phyloP scores from a whole-genome alignment of 2,113 vertebrate genomes.

The Caretta caretta region DNA sequence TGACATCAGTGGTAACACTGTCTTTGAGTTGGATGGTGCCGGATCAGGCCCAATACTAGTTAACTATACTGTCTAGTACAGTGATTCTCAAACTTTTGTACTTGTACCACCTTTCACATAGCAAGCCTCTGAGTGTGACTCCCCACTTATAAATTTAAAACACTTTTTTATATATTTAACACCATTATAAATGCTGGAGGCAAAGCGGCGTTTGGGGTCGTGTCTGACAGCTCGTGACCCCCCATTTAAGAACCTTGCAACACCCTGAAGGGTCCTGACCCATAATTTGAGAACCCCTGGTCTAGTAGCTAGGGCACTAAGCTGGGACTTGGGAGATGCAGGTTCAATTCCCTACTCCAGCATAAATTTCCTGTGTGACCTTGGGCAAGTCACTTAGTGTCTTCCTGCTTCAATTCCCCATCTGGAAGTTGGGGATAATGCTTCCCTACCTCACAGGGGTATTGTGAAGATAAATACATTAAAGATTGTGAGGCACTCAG shows the following conservation, averaged over 20 bases:
- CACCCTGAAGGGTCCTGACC: too few species aligned
- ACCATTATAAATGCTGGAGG: too few species aligned
- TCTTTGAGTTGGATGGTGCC: background rate
- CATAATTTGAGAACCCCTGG: too few species aligned
- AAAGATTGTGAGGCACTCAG: background rate
- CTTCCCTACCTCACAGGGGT: background rate
- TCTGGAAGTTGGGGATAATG: background rate
- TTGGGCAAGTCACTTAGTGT: background rate
- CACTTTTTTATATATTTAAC: too few species aligned
- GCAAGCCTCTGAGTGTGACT: too few species aligned
- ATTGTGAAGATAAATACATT: background rate
- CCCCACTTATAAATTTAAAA: too few species aligned
- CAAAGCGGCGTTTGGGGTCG: too few species aligned
- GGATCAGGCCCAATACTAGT: accelerated
- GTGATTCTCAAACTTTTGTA: too few species aligned
- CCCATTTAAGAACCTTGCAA: too few species aligned
- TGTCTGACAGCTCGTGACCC: background rate
- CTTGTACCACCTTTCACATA: too few species aligned
- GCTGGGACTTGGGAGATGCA: background rate
- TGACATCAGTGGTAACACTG: background rate
- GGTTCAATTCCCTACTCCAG: background rate
- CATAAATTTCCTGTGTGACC: background rate
- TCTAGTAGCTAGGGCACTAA: background rate
- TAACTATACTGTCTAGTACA: background rate
- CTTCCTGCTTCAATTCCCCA: background rate